Conservation (phyloP, 2,888 invertebrate genomes). For the Adela reaumurella region DNA sequence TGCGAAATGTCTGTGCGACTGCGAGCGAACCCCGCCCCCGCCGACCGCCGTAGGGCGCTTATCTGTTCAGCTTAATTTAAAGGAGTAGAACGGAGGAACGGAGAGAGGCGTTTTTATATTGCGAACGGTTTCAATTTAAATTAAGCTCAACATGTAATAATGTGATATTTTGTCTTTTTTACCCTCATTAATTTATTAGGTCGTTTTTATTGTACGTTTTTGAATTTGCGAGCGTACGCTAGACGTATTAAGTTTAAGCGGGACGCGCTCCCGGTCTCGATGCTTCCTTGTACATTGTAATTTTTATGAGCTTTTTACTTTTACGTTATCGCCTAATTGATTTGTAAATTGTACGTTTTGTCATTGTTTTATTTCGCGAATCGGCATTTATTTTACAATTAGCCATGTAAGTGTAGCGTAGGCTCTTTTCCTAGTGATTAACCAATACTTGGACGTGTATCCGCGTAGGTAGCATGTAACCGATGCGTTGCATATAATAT, state of each 20-base stretch:
- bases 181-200: constrained; percentile 38
- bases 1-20: constrained; percentile 1
- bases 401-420: constrained; percentile 35
- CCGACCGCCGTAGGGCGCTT: constrained; percentile 14
- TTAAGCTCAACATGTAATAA: constrained; percentile 56
- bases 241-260: constrained; percentile 25
- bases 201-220: constrained; percentile 31
- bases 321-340: constrained; percentile 36
- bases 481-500: constrained; percentile 26
- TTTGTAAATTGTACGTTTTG: constrained; percentile 27
- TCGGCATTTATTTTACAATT: constrained; percentile 29
- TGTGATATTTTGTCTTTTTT: constrained; percentile 53
- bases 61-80: constrained; percentile 55
- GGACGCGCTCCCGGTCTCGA: constrained; percentile 21
- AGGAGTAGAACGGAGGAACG: constrained; percentile 19
- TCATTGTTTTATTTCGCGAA: constrained; percentile 38
- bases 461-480: constrained; percentile 40
- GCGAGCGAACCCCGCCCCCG: background rate
- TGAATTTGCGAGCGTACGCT: constrained; percentile 28
- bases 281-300: constrained; percentile 48
- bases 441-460: constrained; percentile 39
- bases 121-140: constrained; percentile 33
- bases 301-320: constrained; percentile 39
- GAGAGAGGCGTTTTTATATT: constrained; percentile 22
- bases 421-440: constrained; percentile 38